phyloP scores from a whole-genome alignment of 2,113 vertebrate genomes.

The Pseudorectes ferrugineus region DNA sequence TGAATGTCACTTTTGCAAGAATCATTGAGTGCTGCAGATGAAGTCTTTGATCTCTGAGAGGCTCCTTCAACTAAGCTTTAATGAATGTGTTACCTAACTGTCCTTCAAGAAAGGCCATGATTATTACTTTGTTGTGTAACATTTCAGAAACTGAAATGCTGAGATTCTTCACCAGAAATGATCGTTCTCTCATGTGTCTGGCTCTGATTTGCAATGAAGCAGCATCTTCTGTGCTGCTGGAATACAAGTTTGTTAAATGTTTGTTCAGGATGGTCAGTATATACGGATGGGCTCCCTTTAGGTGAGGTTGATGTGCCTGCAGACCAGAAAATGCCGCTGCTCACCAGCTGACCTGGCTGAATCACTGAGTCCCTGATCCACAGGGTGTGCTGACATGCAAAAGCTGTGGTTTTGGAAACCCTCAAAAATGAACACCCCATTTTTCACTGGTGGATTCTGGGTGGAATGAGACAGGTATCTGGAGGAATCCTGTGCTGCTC shows the following conservation, averaged over 20 bases:
- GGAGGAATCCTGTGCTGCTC: background rate
- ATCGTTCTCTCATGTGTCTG: background rate
- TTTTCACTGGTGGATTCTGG: background rate
- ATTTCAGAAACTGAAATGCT: conserved; percentile 8
- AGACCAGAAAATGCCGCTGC: background rate
- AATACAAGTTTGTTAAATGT: background rate
- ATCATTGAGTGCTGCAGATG: background rate
- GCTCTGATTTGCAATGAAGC: background rate
- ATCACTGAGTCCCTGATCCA: fast-evolving
- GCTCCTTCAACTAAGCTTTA: conserved; percentile 14
- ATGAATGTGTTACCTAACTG: conserved; percentile 44
- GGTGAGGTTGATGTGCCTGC: background rate
- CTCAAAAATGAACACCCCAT: background rate
- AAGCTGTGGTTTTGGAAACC: background rate
- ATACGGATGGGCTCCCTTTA: background rate
- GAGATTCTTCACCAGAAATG: background rate
- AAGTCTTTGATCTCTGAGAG: conserved; percentile 41
- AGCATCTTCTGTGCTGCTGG: background rate
- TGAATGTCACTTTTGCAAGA: background rate
- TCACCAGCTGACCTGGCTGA: background rate
- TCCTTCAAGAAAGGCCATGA: conserved; percentile 13
- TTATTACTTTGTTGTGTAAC: conserved; percentile 15
- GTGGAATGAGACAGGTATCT: background rate
- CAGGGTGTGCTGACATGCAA: background rate
- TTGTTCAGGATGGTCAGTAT: background rate